These are phyloP conservation scores for Coendou prehensilis DNA, from an alignment of 2,797 vertebrate genomes.

Conservation along the genomic window DNA sequence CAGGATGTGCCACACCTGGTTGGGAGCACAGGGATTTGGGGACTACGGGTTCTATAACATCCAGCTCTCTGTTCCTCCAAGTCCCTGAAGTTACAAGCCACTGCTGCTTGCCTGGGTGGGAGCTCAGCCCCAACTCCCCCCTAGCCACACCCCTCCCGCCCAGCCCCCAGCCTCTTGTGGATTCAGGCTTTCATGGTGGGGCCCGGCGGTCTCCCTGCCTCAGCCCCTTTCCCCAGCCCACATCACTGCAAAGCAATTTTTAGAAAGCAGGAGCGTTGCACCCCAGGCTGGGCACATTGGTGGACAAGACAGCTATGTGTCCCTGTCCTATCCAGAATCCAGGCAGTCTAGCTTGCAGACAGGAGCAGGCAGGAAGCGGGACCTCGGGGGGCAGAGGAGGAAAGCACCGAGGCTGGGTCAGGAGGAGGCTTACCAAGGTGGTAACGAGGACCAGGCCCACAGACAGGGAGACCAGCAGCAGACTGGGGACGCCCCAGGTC, in stretches of 20 bases:
- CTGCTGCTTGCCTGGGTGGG: neutral
- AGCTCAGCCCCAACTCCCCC: neutral
- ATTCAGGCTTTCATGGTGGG: neutral
- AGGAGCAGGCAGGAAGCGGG: neutral
- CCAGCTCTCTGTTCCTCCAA: neutral
- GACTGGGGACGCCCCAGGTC: conserved; percentile 88
- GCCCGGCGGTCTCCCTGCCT: neutral
- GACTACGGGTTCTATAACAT: neutral
- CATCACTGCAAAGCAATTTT: neutral
- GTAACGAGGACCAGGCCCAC: conserved; percentile 90
- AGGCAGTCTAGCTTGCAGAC: neutral
- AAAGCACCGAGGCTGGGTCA: neutral
- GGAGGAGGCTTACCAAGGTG: conserved; percentile 90
- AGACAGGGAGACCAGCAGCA: conserved; percentile 91
- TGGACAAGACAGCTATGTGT: neutral
- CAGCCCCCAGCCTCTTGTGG: neutral
- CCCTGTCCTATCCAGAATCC: neutral
- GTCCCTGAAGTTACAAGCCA: neutral
- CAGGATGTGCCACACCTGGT: conserved; percentile 93
- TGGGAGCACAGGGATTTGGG: neutral
- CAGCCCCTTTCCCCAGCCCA: neutral
- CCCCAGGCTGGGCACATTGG: neutral
- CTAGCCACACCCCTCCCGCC: too few relatives aligned
- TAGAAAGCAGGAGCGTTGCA: neutral
- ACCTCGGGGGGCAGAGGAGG: neutral